Base-by-base conservation (phyloP, 2,888 invertebrate species). In the Nemurella pictetii region DNA sequence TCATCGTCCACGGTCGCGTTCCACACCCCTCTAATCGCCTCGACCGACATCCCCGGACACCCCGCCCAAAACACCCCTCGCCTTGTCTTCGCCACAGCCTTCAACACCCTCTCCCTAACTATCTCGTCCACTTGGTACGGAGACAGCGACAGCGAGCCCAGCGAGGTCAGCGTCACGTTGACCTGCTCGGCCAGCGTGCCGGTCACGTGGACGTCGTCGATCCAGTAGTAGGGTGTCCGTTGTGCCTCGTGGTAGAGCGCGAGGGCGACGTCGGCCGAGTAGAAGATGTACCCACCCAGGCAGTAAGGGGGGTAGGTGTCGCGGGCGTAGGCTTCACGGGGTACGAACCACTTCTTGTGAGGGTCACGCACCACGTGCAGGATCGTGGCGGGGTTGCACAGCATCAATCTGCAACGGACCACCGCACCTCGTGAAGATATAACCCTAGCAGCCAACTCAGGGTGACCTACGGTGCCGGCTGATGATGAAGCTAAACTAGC, bases 141-240 rank as follows among this genome's bases (percentile, higher is more conserved):
- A 9, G 55, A 12, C 9, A 55, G 55, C 55, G 15, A 12, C 55
- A 55, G 55, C 9, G 55, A 55, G 55, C 55, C 55, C 20, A 55
- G 55, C 55, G 55, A 9, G 15, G 55, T 55, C 9, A 93, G 92
- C 0, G 91, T 89, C 15, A 94, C 88, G 86, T 93, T 92, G 7
- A 92, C 90, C 88, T 92, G 92, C 87, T 91, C 90, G 0, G 93
- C 93, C 84, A 94, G 88, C 0, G 93, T 91, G 27, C 96, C 96
- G 0, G 96, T 96, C 55, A 96, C 91, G 88, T 95, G 95, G 55
- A 95, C 95, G 89, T 96, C 96, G 89, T 96, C 96, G 81, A 96
- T 95, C 96, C 96, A 96, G 90, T 96, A 96, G 89, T 94, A 96
- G 0, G 92, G 93, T 2, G 92, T 90, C 7, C 89, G 90, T 88